Evolutionary conservation across 1,140 invertebrate genomes (phyloP).

Genomic region (Drosophila lacertosa): DNA sequence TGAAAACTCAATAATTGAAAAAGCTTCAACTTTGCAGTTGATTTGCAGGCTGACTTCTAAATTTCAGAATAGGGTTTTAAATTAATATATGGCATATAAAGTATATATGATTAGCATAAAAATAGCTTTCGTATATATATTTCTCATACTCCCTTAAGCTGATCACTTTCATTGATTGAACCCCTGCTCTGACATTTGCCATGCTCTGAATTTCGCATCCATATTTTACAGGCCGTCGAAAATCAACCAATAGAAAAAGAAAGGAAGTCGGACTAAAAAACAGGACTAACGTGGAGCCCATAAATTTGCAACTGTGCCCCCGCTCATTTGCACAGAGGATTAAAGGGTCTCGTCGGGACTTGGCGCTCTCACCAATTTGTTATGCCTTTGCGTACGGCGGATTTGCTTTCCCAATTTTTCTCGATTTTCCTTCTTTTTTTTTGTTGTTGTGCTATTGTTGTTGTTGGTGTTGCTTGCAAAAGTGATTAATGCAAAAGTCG

Average conservation of each 20-base stretch:
- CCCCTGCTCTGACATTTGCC: slow-evolving; percentile 47
- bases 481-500: slow-evolving; percentile 80
- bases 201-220: slow-evolving; percentile 65
- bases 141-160: neutral
- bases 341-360: slow-evolving; percentile 79
- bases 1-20: slow-evolving; percentile 34
- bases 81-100: no score
- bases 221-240: slow-evolving; percentile 58
- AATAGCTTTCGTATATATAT: neutral
- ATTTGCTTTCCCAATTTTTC: slow-evolving; percentile 57
- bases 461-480: slow-evolving; percentile 58
- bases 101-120: no score
- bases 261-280: no score
- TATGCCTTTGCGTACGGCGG: slow-evolving; percentile 73
- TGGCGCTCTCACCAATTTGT: slow-evolving; percentile 68
- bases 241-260: slow-evolving; percentile 41
- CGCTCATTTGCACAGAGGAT: slow-evolving; percentile 76
- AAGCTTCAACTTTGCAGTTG: slow-evolving; percentile 13
- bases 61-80: no score
- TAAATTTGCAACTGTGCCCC: slow-evolving; percentile 64
- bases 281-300: slow-evolving; percentile 51
- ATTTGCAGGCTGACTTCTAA: neutral
- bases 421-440: slow-evolving; percentile 48
- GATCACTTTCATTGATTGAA: slow-evolving; percentile 60
- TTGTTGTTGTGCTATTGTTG: slow-evolving; percentile 23